Percentiles rank a stretch among this genome's conserved stretches.
These are phyloP conservation scores for Aplocera efformata DNA, from an alignment of 2,888 invertebrate species.

Conservation along the genomic window DNA sequence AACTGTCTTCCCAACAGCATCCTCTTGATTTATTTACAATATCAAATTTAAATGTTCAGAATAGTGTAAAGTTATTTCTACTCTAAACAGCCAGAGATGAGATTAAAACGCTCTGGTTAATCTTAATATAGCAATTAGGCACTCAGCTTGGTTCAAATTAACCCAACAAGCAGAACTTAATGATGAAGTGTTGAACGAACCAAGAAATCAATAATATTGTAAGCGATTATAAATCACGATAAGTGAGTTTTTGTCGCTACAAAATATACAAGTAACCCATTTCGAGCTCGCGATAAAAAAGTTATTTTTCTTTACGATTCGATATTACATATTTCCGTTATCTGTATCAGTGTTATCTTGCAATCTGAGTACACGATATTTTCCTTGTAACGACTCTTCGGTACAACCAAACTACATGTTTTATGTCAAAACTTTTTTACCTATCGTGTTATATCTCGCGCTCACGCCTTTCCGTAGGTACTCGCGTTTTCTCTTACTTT, in stretches of 20 bases:
- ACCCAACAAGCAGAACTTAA: too few relatives aligned
- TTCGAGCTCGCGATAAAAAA: constrained; percentile 23
- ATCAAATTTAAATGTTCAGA: too few relatives aligned
- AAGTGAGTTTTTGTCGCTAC: constrained; percentile 3
- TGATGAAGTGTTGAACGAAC: too few relatives aligned
- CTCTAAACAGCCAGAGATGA: too few relatives aligned
- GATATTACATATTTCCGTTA: constrained; percentile 41
- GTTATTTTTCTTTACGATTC: constrained; percentile 40
- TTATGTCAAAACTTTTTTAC: constrained; percentile 34
- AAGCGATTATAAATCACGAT: constrained; percentile 10
- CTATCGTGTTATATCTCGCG: constrained; percentile 14
- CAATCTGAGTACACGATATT: constrained; percentile 64
- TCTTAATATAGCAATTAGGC: too few relatives aligned
- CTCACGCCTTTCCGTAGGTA: constrained; percentile 7
- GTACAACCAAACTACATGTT: constrained; percentile 55
- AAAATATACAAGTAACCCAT: constrained; percentile 19
- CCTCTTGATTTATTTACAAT: too few relatives aligned
- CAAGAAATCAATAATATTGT: constrained; percentile 6
- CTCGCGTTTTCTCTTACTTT: constrained; percentile 7
- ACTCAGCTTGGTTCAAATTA: too few relatives aligned
- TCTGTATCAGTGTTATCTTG: constrained; percentile 49
- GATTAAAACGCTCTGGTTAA: too few relatives aligned
- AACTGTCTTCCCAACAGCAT: too few relatives aligned
- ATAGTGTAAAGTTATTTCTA: too few relatives aligned
- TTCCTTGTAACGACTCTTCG: constrained; percentile 59